Percentiles rank a stretch among this genome's conserved stretches.
Evolutionary conservation across 2,797 vertebrate species (phyloP).

Genomic region (Brachymystax lenok): DNA sequence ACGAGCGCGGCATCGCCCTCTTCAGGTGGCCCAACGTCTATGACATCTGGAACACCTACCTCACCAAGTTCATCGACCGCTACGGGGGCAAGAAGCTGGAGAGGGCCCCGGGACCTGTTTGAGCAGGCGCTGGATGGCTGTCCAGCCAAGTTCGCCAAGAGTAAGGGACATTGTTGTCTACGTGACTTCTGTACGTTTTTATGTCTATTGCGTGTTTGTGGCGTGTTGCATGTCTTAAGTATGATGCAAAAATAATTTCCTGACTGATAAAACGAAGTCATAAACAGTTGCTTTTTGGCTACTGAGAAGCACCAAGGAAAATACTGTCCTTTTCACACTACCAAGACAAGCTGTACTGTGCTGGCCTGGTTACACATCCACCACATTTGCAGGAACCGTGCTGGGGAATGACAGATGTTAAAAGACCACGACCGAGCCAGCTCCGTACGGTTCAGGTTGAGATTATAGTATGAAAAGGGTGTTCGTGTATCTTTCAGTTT

Average conservation of each 20-base stretch:
- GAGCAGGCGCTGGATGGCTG: conserved; percentile 93
- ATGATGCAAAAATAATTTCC: too few relatives aligned
- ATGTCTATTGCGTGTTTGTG: neutral
- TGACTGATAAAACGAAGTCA: too few relatives aligned
- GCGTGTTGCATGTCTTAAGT: too few relatives aligned
- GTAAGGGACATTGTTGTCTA: conserved; percentile 53
- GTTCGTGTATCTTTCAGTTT: too few relatives aligned
- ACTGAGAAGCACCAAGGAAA: neutral
- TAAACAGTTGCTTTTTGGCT: too few relatives aligned
- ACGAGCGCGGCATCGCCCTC: conserved; percentile 92
- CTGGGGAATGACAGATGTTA: too few relatives aligned
- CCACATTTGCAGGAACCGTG: too few relatives aligned
- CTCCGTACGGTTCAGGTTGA: too few relatives aligned
- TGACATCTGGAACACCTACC: conserved; percentile 96
- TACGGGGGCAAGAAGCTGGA: conserved; percentile 94
- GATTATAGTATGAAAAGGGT: too few relatives aligned
- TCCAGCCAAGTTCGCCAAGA: conserved; percentile 84
- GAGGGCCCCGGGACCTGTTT: conserved; percentile 87
- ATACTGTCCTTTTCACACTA: neutral
- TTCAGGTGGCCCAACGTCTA: conserved; percentile 95
- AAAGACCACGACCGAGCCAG: too few relatives aligned
- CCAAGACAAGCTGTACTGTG: too few relatives aligned
- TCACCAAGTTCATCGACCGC: conserved; percentile 92
- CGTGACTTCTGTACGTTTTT: neutral
- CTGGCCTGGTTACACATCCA: too few relatives aligned